A percentile compares a stretch with the other conserved stretches of the same genome.
Conservation (phyloP, 2,797 vertebrate species). For the Pogonophryne albipinna region DNA sequence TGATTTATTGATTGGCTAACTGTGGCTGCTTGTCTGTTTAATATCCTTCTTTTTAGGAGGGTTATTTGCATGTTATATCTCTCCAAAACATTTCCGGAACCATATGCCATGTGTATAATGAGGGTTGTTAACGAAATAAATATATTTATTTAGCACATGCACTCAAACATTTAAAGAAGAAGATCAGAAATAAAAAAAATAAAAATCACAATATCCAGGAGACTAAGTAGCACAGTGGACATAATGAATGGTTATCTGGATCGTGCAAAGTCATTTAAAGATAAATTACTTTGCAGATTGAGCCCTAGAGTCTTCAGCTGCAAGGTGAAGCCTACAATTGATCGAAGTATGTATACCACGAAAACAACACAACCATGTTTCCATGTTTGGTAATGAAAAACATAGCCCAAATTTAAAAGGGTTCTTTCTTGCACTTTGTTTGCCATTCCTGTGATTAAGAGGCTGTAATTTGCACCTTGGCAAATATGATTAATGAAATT, state of each 20-base stretch:
- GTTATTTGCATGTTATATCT: conserved; percentile 24
- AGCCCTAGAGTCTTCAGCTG: conserved; percentile 5
- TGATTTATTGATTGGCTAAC: conserved; percentile 69
- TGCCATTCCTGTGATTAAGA: conserved; percentile 40
- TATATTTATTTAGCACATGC: neutral
- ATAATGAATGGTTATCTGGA: conserved; percentile 15
- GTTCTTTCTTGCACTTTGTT: conserved; percentile 34
- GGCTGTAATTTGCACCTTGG: conserved; percentile 71
- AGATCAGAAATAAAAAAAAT: conserved; percentile 6
- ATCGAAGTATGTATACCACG: neutral
- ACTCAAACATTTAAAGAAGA: conserved; percentile 1
- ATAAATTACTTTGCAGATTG: neutral
- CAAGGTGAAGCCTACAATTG: conserved; percentile 5
- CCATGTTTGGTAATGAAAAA: conserved; percentile 25
- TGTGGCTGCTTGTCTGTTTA: conserved; percentile 48
- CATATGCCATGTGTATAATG: conserved; percentile 28
- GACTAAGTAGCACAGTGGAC: neutral
- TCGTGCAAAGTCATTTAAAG: conserved; percentile 6
- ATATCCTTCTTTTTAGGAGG: conserved; percentile 34
- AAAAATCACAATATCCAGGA: neutral
- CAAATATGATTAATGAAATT: conserved; percentile 88
- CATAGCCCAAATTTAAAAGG: conserved; percentile 11
- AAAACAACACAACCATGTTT: neutral
- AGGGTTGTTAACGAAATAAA: neutral
- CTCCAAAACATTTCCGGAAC: conserved; percentile 26